Base-by-base conservation (phyloP, 1,140 invertebrate species). In the Medauroidea extradentata region DNA sequence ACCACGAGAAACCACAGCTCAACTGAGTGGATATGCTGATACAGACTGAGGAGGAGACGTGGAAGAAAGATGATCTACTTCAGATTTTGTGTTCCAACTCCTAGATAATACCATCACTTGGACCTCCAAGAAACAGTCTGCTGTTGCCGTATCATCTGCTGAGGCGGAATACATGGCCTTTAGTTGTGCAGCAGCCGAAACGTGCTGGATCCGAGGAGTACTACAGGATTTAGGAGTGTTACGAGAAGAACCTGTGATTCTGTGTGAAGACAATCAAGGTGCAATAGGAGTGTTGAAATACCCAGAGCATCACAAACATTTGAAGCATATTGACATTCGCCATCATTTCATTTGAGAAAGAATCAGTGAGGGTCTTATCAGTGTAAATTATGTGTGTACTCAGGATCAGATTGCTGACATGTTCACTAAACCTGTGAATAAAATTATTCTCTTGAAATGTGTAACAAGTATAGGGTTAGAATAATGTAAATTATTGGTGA, bases 101-200 rank as follows among this genome's bases (percentile, higher is more conserved):
- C 24, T 60, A 57, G 62, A 66, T 60, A 71, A 67, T 60, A 65
- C 67, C 23, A 61, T 76, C 18, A 51, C 54, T 34, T 78, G 72
- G 76, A 57, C 57, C 23, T 71, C 67, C 25, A 73, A 72, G 51
- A 77, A 71, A 63, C 75, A 78, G 62, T 39, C 23, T 16, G 58
- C 57, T 58, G 71, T 74, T 21, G 64, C 71, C 19, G 21, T 77
- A 0, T 78, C 73, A 1, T 73, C 74, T 2, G 73, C 74, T 7
- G 76, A 79, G 60, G 63, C 76, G 2, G 75, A 79, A 60, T 78
- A 77, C 66, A 63, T 78, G 9, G 69, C 72, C n/a, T 58, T 76
- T n/a, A 69, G 65, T 59, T 66, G 65, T 49, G 71, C 69, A 19
- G 58, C 65, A 14, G 62, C 61, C 57, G 74, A 76, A 60, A 66